Evolutionary conservation across 2,797 vertebrate species (phyloP).

Genomic region (Centropyge bicolor): DNA sequence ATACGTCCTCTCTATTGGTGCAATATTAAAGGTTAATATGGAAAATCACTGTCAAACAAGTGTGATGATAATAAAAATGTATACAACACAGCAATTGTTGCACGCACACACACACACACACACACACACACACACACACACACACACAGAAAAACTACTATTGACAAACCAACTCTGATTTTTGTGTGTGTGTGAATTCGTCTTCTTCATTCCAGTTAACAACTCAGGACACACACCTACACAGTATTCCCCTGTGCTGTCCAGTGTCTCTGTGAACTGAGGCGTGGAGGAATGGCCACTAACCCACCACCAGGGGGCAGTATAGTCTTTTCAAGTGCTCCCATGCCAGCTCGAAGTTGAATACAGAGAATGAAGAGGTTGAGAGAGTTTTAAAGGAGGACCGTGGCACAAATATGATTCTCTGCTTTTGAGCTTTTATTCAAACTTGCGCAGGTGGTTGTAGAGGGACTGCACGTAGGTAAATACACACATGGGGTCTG

Average conservation of each 20-base stretch:
- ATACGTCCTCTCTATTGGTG: conserved; percentile 37
- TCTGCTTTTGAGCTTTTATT: conserved; percentile 79
- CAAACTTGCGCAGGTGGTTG: conserved; percentile 95
- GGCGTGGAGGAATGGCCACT: background rate
- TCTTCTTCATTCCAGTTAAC: conserved; percentile 19
- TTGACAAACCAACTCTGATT: conserved; percentile 12
- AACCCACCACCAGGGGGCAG: conserved; percentile 52
- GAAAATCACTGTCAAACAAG: conserved; percentile 19
- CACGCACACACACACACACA: background rate
- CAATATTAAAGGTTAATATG: conserved; percentile 38
- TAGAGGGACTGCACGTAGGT: conserved; percentile 98
- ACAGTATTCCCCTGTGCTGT: background rate
- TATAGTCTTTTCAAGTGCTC: conserved; percentile 26
- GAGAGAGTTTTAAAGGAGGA: background rate
- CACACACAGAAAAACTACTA: conserved; percentile 10
- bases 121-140: conserved; percentile 29
- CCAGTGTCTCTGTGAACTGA: background rate
- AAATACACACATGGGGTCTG: conserved; percentile 99
- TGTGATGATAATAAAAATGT: conserved; percentile 25
- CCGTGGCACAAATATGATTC: background rate
- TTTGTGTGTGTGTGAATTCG: conserved; percentile 21
- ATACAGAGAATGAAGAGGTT: background rate
- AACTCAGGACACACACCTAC: conserved; percentile 9
- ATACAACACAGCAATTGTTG: conserved; percentile 25
- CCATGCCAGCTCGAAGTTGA: background rate